A percentile compares a stretch with the other conserved stretches of the same genome.
These are phyloP conservation scores for Aphelocoma coerulescens DNA, from an alignment of 2,113 vertebrate genomes.

Conservation along the genomic window DNA sequence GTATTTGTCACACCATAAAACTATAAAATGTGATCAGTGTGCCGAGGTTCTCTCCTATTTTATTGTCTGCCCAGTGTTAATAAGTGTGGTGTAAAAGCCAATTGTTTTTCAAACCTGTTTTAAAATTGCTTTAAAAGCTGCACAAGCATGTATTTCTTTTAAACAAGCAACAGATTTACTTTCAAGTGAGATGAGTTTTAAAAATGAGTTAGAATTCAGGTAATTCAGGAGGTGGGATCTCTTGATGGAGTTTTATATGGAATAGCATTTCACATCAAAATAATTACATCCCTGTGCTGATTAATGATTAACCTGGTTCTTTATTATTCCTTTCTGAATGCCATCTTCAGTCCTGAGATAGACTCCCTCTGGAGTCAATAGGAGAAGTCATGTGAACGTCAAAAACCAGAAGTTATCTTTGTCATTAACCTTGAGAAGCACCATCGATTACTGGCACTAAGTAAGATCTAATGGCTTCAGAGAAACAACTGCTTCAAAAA, in stretches of 20 bases:
- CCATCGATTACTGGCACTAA: constrained; percentile 13
- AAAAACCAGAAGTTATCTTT: constrained; percentile 25
- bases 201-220: background rate
- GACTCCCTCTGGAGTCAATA: constrained; percentile 26
- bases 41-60: background rate
- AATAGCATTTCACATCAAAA: background rate
- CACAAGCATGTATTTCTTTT: background rate
- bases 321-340: constrained; percentile 15
- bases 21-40: background rate
- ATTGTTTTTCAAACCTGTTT: background rate
- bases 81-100: background rate
- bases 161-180: background rate
- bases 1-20: background rate
- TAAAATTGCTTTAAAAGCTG: background rate
- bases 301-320: background rate
- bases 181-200: background rate
- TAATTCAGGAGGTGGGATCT: background rate
- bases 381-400: background rate
- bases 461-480: constrained; percentile 23
- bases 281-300: background rate
- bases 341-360: background rate
- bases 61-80: background rate
- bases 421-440: constrained; percentile 62
- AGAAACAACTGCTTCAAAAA: constrained; percentile 40
- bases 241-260: background rate